A percentile compares a stretch with the other conserved stretches of the same genome.
Evolutionary conservation across 2,888 invertebrate species (phyloP).

Genomic region (Acronicta alni): DNA sequence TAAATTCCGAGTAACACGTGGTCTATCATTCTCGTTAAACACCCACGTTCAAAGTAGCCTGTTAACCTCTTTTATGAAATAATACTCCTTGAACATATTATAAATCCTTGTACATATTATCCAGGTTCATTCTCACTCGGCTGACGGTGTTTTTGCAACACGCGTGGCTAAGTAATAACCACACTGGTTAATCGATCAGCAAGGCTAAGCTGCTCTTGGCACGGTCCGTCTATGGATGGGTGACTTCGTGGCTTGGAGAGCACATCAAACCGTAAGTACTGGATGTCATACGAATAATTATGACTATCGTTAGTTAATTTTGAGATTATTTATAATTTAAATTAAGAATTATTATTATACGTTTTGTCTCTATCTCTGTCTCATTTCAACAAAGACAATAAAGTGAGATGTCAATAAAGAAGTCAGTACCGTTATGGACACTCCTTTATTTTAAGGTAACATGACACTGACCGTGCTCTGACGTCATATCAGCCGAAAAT

Average conservation of each 20-base stretch:
- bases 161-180: too few species aligned
- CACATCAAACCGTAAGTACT: too few species aligned
- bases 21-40: constrained; percentile 16
- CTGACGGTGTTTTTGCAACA: background rate
- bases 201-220: too few species aligned
- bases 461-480: constrained; percentile 44
- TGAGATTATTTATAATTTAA: too few species aligned
- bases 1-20: constrained; percentile 49
- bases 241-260: too few species aligned
- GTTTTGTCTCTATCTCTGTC: too few species aligned
- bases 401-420: background rate
- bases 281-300: too few species aligned
- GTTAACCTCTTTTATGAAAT: constrained; percentile 32
- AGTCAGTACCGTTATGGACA: constrained; percentile 9
- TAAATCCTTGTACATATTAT: constrained; percentile 10
- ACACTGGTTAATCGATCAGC: too few species aligned
- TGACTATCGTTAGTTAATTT: too few species aligned
- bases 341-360: too few species aligned
- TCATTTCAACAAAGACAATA: too few species aligned
- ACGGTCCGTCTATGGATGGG: too few species aligned
- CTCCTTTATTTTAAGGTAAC: constrained; percentile 40
- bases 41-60: constrained; percentile 19
- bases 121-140: constrained; percentile 10
- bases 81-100: constrained; percentile 4
- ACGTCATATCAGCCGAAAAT: constrained; percentile 50